Evolutionary conservation across 2,113 vertebrate genomes (phyloP).

Genomic region (Recurvirostra avosetta): DNA sequence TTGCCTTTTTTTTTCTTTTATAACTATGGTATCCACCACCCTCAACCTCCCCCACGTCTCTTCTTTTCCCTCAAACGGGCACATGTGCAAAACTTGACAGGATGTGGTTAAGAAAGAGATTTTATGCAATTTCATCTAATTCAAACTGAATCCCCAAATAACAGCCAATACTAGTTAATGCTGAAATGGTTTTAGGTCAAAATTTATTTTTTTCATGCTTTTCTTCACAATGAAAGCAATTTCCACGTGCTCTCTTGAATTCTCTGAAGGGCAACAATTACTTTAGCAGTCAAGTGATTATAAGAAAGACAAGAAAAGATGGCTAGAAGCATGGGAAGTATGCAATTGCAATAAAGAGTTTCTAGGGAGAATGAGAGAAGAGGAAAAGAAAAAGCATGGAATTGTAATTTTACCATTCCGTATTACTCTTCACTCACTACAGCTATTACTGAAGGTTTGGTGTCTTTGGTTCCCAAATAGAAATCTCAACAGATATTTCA

Average conservation of each 20-base stretch:
- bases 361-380: not conserved
- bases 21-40: not conserved
- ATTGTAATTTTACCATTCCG: not conserved
- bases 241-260: not conserved
- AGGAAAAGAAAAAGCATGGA: not conserved
- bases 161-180: not conserved
- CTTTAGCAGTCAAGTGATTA: not conserved
- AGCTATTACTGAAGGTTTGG: not conserved
- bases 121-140: not conserved
- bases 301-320: not conserved
- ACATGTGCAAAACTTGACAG: not conserved
- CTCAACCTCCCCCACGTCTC: fast-evolving
- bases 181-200: not conserved
- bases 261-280: not conserved
- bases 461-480: not conserved
- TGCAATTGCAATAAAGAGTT: not conserved
- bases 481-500: not conserved
- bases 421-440: not conserved
- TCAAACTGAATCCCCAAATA: not conserved
- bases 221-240: not conserved
- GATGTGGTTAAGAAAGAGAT: not conserved
- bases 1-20: not conserved
- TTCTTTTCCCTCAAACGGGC: not conserved
- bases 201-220: not conserved
- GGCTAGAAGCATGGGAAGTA: not conserved